Conservation (phyloP, 2,113 vertebrate genomes). For the Pipa parva region DNA sequence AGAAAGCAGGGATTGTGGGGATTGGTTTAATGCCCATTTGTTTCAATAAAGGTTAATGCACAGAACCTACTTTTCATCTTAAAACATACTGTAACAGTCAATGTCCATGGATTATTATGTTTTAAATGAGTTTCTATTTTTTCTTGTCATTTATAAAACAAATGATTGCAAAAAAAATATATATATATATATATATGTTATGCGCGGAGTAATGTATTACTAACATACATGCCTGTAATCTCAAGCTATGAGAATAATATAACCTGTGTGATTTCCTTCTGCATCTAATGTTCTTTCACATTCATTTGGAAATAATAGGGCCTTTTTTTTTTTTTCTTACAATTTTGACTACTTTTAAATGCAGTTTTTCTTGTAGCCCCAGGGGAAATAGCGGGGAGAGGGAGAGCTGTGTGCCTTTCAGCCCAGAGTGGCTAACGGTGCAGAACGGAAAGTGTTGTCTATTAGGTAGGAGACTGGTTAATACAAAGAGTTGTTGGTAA, state of each 20-base stretch:
- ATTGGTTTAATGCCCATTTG: too few species aligned
- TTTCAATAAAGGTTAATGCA: too few species aligned
- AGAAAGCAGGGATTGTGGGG: too few species aligned
- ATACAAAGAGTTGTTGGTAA: slow-evolving; percentile 93
- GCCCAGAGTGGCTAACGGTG: slow-evolving; percentile 71
- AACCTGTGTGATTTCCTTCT: slow-evolving; percentile 14
- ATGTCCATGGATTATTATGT: not conserved
- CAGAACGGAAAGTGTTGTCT: slow-evolving; percentile 88
- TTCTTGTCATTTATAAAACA: not conserved
- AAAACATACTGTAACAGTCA: not conserved
- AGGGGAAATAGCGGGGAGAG: slow-evolving; percentile 51
- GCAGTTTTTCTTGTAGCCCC: slow-evolving; percentile 52
- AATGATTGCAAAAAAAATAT: not conserved
- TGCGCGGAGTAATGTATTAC: not conserved
- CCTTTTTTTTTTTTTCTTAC: slow-evolving; percentile 37
- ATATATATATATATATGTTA: not conserved
- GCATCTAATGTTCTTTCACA: slow-evolving; percentile 14
- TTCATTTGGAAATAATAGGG: slow-evolving; percentile 36
- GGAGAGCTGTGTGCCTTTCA: slow-evolving; percentile 54
- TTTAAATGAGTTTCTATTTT: not conserved
- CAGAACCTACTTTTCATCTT: too few species aligned
- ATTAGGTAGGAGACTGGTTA: slow-evolving; percentile 90
- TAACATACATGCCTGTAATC: not conserved
- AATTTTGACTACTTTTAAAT: slow-evolving; percentile 53
- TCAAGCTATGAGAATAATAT: slow-evolving; percentile 6